Evolutionary conservation across 1,140 invertebrate genomes (phyloP), one percentile per base, ranked within the genome.

Genomic region (Aphis gossypii): DNA sequence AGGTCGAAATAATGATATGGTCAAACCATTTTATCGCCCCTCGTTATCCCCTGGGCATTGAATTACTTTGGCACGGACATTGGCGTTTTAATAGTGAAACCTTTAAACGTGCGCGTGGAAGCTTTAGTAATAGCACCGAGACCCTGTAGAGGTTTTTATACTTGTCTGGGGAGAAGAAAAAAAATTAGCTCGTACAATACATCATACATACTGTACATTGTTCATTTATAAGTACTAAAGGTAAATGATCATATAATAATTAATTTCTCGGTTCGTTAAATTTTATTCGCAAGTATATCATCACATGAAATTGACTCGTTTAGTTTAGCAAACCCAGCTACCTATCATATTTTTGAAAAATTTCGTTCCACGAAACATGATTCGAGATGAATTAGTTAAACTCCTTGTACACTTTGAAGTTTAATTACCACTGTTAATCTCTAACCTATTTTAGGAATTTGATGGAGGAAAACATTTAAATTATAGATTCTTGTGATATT

Each of bases 31-130:
- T 68, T 68, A 68, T 91, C 38, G 30, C 41, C 38, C 14, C 35
- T 41, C 30, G 54, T 56, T 44, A 68, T n/a, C 90, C 60, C 90
- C 7, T 2, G 90, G 30, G 90, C 56, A 76, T 44, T 44, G 56
- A 68, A 68, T 91, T 91, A 91, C 51, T 91, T 91, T 48, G 90
- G 90, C 90, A 91, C 38, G 90, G 60, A 44, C 60, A 46, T 91
- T 46, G 88, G 51, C 20, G 38, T 91, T 91, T 91, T 82, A 91
- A 91, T 91, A 76, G 90, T 21, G 25, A 44, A 91, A 60, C 56
- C 90, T 91, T 91, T 91, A n/a, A 91, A 76, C 21, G 90, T 46
- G 18, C 30, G 1, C 41, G 23, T n/a, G 38, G 30, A 76, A 91
- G 56, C 90, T 91, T 68, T n/a, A 68, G 56, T 76, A 68, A 68